These are phyloP conservation scores for Drosophila limbata DNA, from an alignment of 2,888 invertebrate species.

Conservation along the genomic window DNA sequence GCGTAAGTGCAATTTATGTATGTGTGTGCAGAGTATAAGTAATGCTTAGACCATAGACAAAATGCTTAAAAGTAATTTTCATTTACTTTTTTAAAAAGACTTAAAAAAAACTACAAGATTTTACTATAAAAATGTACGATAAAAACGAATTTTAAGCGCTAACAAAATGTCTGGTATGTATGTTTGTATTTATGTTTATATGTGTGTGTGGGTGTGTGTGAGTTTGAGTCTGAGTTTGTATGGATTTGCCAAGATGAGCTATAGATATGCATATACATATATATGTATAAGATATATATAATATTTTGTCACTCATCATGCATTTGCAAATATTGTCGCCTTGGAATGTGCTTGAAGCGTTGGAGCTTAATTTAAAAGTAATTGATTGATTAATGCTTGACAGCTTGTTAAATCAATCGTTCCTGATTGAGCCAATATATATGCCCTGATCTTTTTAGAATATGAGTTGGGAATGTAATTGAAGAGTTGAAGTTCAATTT, in stretches of 20 bases:
- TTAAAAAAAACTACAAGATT: constrained; percentile 53
- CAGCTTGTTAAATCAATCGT: neutral
- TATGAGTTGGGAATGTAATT: constrained; percentile 56
- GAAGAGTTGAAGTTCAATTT: constrained; percentile 46
- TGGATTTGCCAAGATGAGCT: constrained; percentile 46
- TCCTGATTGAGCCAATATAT: constrained; percentile 5
- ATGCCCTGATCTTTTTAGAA: neutral
- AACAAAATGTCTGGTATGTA: constrained; percentile 61
- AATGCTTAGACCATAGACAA: constrained; percentile 73
- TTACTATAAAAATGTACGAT: constrained; percentile 55
- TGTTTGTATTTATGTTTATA: constrained; percentile 19
- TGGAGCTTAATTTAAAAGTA: constrained; percentile 7
- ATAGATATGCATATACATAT: constrained; percentile 19
- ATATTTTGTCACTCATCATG: constrained; percentile 22
- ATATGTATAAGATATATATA: constrained; percentile 26
- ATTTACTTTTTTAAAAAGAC: constrained; percentile 41
- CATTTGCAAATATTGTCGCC: constrained; percentile 37
- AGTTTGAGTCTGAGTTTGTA: constrained; percentile 32
- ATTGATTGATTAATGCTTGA: constrained; percentile 1
- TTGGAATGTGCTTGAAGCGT: constrained; percentile 26
- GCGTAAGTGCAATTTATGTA: constrained; percentile 27
- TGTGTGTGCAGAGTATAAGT: constrained; percentile 46
- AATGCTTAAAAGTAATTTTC: constrained; percentile 71
- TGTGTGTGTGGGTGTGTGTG: constrained; percentile 29
- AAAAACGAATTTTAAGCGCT: constrained; percentile 60